Percentiles rank a stretch among this genome's conserved stretches.
phyloP scores from a whole-genome alignment of 2,888 invertebrate species.

The Terebella lapidaria region DNA sequence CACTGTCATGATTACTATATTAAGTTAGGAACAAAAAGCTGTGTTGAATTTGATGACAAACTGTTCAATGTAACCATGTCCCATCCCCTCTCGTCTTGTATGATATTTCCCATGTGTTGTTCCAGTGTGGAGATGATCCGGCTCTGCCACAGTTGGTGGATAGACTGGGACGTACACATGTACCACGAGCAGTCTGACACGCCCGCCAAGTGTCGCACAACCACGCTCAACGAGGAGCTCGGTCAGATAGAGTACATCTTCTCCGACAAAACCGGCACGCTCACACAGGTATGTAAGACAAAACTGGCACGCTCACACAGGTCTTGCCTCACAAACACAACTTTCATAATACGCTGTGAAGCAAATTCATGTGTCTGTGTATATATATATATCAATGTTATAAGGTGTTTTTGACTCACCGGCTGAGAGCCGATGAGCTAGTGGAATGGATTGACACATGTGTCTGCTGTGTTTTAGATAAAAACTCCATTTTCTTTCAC shows the following conservation, averaged over 20 bases:
- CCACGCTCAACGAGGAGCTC: constrained; percentile 96
- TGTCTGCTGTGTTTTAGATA: no score
- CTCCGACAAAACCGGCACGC: constrained; percentile 97
- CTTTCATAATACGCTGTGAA: background rate
- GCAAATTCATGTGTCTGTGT: background rate
- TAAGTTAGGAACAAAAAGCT: no score
- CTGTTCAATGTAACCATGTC: no score
- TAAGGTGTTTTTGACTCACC: no score
- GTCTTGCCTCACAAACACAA: background rate
- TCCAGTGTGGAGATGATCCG: constrained; percentile 80
- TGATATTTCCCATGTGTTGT: no score
- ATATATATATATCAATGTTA: no score
- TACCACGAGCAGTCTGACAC: constrained; percentile 81
- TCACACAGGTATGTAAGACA: constrained; percentile 66
- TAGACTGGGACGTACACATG: constrained; percentile 99
- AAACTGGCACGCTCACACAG: background rate
- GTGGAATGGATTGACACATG: background rate
- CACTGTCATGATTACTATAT: background rate
- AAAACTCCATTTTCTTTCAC: constrained; percentile 16
- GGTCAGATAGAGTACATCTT: constrained; percentile 99
- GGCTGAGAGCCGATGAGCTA: background rate
- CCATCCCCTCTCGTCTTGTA: no score
- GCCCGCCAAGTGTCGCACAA: constrained; percentile 85
- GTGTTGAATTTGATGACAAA: no score
- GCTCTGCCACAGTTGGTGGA: constrained; percentile 94